A percentile compares a stretch with the other conserved stretches of the same genome.
Evolutionary conservation across 2,113 vertebrate species (phyloP).

Genomic region (Nothocercus nigrocapillus): DNA sequence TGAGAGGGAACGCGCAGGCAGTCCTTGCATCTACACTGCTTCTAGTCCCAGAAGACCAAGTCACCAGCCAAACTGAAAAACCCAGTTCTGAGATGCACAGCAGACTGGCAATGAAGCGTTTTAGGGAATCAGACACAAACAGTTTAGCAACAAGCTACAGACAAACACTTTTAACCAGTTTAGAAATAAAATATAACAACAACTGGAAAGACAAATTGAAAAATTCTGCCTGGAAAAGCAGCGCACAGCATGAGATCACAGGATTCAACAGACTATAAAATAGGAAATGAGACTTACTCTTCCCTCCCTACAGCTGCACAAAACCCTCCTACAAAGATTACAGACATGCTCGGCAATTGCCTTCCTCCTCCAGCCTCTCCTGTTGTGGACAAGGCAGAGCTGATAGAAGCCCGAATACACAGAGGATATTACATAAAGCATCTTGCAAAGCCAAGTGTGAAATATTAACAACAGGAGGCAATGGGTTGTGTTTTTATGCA

Average conservation of each 20-base stretch:
- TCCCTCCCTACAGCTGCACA: slow-evolving; percentile 55
- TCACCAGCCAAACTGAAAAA: background rate
- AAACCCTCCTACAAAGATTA: slow-evolving; percentile 60
- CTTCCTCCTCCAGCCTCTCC: slow-evolving; percentile 35
- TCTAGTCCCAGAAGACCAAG: background rate
- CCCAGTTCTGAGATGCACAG: background rate
- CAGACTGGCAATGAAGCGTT: background rate
- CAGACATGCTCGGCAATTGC: slow-evolving; percentile 31
- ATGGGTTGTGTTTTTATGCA: slow-evolving; percentile 49
- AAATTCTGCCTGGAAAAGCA: slow-evolving; percentile 58
- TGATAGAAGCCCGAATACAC: slow-evolving; percentile 18
- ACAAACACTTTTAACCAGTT: slow-evolving; percentile 57
- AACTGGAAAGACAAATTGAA: slow-evolving; percentile 60
- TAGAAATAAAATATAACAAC: slow-evolving; percentile 57
- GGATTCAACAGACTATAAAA: slow-evolving; percentile 72
- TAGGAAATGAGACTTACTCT: slow-evolving; percentile 57
- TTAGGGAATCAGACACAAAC: slow-evolving; percentile 4
- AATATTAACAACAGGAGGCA: slow-evolving; percentile 66
- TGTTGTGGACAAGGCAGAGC: slow-evolving; percentile 17
- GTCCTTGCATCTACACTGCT: background rate
- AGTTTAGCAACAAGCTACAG: slow-evolving; percentile 34
- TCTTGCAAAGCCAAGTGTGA: slow-evolving; percentile 58
- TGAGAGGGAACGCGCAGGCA: background rate
- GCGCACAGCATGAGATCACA: slow-evolving; percentile 53
- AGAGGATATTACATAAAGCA: slow-evolving; percentile 55